Evolutionary conservation across 2,113 vertebrate genomes (phyloP).

Genomic region (Lasiurus cinereus): DNA sequence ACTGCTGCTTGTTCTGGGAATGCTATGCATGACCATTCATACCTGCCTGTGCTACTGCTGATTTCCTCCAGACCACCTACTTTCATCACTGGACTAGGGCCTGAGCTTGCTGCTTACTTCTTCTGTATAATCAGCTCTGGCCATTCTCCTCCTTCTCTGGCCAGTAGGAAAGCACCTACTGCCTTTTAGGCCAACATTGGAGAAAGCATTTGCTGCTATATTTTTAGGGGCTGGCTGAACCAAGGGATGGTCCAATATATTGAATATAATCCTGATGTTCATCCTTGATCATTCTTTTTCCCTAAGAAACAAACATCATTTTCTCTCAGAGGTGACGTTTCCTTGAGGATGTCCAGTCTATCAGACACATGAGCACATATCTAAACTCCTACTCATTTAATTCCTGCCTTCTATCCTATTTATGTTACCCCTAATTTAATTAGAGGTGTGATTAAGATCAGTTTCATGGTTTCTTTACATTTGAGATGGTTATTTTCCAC

Average conservation of each 20-base stretch:
- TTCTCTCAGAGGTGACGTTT: background rate
- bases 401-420: background rate
- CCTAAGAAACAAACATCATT: background rate
- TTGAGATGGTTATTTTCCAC: background rate
- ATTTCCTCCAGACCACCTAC: background rate
- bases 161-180: background rate
- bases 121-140: background rate
- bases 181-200: background rate
- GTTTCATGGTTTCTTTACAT: background rate
- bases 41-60: no score
- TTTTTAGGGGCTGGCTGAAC: background rate
- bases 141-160: background rate
- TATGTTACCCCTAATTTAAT: background rate
- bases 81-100: background rate
- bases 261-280: background rate
- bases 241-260: background rate
- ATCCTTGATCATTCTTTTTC: background rate
- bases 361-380: background rate
- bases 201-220: background rate
- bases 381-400: background rate
- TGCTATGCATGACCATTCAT: background rate
- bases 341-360: background rate
- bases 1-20: background rate
- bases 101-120: background rate
- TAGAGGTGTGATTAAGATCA: background rate